A percentile compares a stretch with the other conserved stretches of the same genome.
Conservation (phyloP, 2,797 vertebrate genomes). For the Echeneis naucrates region DNA sequence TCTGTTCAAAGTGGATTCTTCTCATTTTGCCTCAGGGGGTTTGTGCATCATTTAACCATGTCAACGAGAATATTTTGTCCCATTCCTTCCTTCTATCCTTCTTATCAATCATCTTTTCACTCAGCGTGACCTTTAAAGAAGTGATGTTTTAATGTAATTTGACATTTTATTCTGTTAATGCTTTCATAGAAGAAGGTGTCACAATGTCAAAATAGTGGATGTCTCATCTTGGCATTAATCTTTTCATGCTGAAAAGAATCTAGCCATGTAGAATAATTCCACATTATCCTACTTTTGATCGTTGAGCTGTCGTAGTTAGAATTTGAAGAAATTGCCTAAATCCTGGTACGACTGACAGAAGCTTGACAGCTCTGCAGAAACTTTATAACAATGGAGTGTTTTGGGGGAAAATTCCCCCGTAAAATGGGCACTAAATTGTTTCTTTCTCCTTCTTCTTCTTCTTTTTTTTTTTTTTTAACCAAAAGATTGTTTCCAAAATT, state of each 20-base stretch:
- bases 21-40: too few species aligned
- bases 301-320: constrained; percentile 47
- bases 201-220: constrained; percentile 27
- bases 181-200: constrained; percentile 37
- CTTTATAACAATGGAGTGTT: constrained; percentile 42
- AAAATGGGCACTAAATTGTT: constrained; percentile 4
- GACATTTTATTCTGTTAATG: constrained; percentile 18
- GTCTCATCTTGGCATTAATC: constrained; percentile 54
- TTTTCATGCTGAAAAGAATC: constrained; percentile 45
- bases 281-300: constrained; percentile 45
- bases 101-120: not conserved
- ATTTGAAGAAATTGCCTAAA: constrained; percentile 49
- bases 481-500: constrained; percentile 10
- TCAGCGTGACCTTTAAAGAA: constrained; percentile 18
- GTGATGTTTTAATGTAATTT: constrained; percentile 14
- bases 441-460: too few species aligned
- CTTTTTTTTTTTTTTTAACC: too few species aligned
- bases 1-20: not conserved
- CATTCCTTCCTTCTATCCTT: not conserved
- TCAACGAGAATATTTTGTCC: not conserved
- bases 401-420: constrained; percentile 9
- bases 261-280: constrained; percentile 47
- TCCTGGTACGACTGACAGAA: constrained; percentile 49
- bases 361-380: constrained; percentile 59
- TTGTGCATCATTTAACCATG: not conserved